Evolutionary conservation across 2,888 invertebrate species (phyloP).

Genomic region (Heteromyza rotundicornis): DNA sequence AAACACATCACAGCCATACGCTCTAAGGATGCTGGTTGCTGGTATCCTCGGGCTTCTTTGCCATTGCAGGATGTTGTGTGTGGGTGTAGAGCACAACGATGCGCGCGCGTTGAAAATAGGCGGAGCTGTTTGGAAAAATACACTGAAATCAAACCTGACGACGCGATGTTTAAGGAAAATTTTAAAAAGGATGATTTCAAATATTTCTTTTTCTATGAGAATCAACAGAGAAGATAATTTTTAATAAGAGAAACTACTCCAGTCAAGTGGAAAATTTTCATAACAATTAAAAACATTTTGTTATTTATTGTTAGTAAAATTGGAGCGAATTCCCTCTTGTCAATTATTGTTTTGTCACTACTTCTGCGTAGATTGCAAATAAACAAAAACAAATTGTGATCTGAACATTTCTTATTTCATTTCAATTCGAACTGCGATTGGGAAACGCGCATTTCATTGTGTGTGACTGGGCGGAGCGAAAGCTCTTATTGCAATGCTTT

Average conservation of each 20-base stretch:
- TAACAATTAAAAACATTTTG: no score
- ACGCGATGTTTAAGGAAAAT: no score
- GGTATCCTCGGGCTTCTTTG: background rate
- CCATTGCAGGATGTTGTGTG: background rate
- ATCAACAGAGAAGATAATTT: no score
- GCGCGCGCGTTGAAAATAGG: constrained; percentile 61
- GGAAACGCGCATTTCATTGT: constrained; percentile 31
- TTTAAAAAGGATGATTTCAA: no score
- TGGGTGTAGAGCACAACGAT: constrained; percentile 38
- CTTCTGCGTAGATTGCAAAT: no score
- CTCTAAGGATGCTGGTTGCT: background rate
- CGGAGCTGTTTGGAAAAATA: constrained; percentile 46
- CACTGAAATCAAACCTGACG: constrained; percentile 2
- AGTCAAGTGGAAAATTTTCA: no score
- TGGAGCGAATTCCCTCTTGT: no score
- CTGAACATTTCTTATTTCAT: background rate
- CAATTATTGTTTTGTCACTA: no score
- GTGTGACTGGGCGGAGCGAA: constrained; percentile 37
- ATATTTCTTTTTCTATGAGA: no score
- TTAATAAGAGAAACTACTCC: no score
- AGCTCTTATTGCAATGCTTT: constrained; percentile 30
- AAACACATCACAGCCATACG: constrained; percentile 18
- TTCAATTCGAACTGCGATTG: constrained; percentile 12
- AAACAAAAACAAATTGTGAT: constrained; percentile 1
- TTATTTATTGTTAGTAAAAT: no score